phyloP scores from a whole-genome alignment of 2,113 vertebrate species.

The Grammomys dolichurus region DNA sequence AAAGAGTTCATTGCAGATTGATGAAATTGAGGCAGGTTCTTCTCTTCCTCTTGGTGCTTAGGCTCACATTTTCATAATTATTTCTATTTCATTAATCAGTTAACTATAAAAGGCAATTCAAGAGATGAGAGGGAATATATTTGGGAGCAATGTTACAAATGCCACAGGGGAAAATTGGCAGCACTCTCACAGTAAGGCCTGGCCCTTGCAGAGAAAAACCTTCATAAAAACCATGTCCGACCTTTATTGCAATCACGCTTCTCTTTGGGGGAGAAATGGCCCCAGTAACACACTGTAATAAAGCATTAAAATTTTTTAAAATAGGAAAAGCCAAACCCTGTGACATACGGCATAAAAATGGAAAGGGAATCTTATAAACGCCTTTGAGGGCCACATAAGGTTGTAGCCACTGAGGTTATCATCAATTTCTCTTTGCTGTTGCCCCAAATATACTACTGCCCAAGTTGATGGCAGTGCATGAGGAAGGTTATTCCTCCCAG shows the following conservation, averaged over 20 bases:
- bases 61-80: slow-evolving; percentile 66
- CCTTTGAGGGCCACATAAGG: slow-evolving; percentile 7
- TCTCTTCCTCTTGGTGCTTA: slow-evolving; percentile 64
- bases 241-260: slow-evolving; percentile 80
- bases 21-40: slow-evolving; percentile 25
- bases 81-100: slow-evolving; percentile 76
- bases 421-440: slow-evolving; percentile 62
- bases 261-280: slow-evolving; percentile 37
- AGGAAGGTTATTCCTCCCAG: slow-evolving; percentile 79
- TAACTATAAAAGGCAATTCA: slow-evolving; percentile 74
- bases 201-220: slow-evolving; percentile 61
- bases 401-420: slow-evolving; percentile 65
- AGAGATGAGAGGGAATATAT: slow-evolving; percentile 23
- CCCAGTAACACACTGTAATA: slow-evolving; percentile 66
- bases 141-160: slow-evolving; percentile 69
- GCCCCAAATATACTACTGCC: slow-evolving; percentile 22
- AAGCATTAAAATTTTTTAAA: slow-evolving; percentile 75
- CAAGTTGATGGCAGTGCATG: slow-evolving; percentile 67
- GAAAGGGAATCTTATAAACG: slow-evolving; percentile 52
- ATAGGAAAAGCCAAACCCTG: slow-evolving; percentile 53
- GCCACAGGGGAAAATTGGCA: slow-evolving; percentile 68
- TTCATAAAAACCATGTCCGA: slow-evolving; percentile 76
- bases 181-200: slow-evolving; percentile 75
- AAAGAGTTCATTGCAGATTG: slow-evolving; percentile 73
- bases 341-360: slow-evolving; percentile 53